These are phyloP conservation scores for Prunella fulvescens DNA, from an alignment of 2,113 vertebrate genomes.

Conservation along the genomic window DNA sequence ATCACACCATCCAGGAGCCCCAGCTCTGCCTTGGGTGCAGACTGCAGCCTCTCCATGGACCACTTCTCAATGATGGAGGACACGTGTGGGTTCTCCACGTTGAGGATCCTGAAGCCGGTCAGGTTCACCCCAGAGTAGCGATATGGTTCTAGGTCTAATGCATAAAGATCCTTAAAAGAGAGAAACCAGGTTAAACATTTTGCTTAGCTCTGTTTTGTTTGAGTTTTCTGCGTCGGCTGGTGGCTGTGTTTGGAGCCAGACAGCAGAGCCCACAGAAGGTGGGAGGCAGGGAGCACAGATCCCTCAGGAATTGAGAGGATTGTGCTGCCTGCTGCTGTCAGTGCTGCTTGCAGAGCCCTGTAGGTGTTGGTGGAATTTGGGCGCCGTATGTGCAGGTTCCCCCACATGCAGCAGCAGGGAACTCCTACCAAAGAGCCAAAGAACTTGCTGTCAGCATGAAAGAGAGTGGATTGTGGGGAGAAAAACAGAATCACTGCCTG, in stretches of 20 bases:
- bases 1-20: conserved; percentile 92
- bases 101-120: conserved; percentile 97
- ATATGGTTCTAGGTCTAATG: conserved; percentile 95
- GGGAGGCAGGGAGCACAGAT: not conserved
- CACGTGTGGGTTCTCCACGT: conserved; percentile 94
- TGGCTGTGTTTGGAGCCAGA: not conserved
- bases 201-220: not conserved
- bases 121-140: conserved; percentile 98
- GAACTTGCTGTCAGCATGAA: not conserved
- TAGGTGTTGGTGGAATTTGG: not conserved
- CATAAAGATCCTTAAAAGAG: conserved; percentile 90
- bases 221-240: not conserved
- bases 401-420: not conserved
- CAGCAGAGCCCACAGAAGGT: not conserved
- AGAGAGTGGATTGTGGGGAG: not conserved
- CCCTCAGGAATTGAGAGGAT: not conserved
- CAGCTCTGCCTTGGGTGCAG: conserved; percentile 84
- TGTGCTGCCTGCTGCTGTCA: not conserved
- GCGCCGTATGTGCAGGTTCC: not conserved
- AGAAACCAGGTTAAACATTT: conserved; percentile 27
- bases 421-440: not conserved
- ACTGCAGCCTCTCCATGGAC: conserved; percentile 91
- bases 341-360: not conserved
- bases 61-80: conserved; percentile 94
- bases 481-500: not conserved